Evolutionary conservation across 64 coral and sea anemone genomes (phyloP).

Genomic region (Dendrophyllia cribrosa): DNA sequence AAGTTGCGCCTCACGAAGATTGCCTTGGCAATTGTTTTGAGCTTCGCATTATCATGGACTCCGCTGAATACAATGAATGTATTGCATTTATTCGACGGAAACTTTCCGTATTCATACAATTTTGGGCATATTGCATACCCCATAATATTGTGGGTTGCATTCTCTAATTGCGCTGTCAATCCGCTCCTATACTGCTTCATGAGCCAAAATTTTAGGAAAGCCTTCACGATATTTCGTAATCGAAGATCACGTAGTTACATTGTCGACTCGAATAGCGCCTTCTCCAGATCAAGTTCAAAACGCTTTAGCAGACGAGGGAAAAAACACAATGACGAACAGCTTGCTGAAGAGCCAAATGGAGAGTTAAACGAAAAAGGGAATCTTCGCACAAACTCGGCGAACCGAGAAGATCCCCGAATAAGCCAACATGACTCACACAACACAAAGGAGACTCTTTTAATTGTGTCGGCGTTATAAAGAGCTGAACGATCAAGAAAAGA

Average conservation of each 20-base stretch:
- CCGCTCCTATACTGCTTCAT: conserved; percentile 88
- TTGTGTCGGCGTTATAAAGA: not conserved
- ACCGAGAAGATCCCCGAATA: not conserved
- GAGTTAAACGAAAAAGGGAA: not conserved
- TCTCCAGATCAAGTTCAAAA: not conserved
- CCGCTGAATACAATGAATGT: conserved; percentile 43
- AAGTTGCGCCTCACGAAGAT: conserved; percentile 90
- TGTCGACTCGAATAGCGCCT: not conserved
- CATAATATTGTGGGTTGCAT: conserved; percentile 67
- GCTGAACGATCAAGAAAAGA: no score
- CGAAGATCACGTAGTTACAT: not conserved
- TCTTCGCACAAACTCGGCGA: conserved; percentile 23
- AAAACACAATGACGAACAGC: not conserved
- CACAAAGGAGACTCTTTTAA: not conserved
- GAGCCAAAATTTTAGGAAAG: conserved; percentile 89
- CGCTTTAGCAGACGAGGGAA: conserved; percentile 30
- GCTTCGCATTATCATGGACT: conserved; percentile 87
- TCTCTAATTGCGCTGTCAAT: conserved; percentile 87
- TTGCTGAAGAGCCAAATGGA: not conserved
- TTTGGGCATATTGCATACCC: conserved; percentile 17
- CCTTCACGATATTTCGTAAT: conserved; percentile 41
- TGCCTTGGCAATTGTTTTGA: conserved; percentile 78
- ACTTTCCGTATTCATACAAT: not conserved
- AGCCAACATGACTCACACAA: not conserved
- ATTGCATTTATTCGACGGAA: conserved; percentile 33